Conservation (phyloP, 2,888 invertebrate genomes). For the Agrochola litura region DNA sequence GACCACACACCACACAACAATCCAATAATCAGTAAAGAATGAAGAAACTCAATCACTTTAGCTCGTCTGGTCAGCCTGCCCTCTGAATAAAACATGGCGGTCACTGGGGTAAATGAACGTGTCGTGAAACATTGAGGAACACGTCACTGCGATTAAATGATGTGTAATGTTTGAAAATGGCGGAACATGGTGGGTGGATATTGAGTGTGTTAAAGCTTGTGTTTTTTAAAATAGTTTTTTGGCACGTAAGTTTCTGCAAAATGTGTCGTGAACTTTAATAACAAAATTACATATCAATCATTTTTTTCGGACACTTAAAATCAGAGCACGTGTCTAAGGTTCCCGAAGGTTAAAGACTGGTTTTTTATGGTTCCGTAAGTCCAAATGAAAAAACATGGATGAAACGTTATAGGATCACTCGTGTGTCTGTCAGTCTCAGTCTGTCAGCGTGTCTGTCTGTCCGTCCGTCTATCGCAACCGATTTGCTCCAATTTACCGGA, state of each 20-base stretch:
- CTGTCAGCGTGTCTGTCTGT: too few species aligned
- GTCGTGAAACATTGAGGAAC: conserved; percentile 35
- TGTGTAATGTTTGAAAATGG: conserved; percentile 13
- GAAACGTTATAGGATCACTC: too few species aligned
- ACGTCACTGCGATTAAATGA: conserved; percentile 20
- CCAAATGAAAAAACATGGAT: too few species aligned
- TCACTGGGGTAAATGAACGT: conserved; percentile 35
- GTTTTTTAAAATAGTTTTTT: not conserved
- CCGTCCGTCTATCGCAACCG: too few species aligned
- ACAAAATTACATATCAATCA: too few species aligned
- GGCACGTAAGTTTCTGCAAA: not conserved
- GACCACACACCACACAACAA: conserved; percentile 7
- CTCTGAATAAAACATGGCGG: conserved; percentile 60
- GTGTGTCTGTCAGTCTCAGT: too few species aligned
- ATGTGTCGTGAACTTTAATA: not conserved
- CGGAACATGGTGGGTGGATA: not conserved
- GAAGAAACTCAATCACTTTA: conserved; percentile 59
- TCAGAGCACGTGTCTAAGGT: not conserved
- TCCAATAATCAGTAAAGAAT: conserved; percentile 21
- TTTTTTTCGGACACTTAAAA: too few species aligned
- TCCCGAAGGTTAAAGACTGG: not conserved
- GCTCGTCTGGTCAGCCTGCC: conserved; percentile 33
- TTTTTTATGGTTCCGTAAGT: not conserved
- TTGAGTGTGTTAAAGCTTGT: not conserved
- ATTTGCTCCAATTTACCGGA: too few species aligned